Percentiles rank a stretch among this genome's conserved stretches.
phyloP scores from a whole-genome alignment of 2,888 invertebrate species.

The Apoda limacodes region DNA sequence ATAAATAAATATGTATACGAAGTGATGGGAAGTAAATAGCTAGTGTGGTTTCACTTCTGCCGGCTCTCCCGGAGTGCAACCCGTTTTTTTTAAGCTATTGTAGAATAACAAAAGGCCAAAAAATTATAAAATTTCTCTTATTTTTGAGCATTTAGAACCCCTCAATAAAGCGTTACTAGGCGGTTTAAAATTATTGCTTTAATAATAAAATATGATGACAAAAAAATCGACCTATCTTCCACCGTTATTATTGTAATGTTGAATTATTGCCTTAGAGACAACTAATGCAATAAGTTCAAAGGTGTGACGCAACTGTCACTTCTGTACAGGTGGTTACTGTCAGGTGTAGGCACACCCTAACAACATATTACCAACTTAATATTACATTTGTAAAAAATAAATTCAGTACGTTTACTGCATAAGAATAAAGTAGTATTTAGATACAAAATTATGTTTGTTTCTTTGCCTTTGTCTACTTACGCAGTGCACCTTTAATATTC shows the following conservation, averaged over 20 bases:
- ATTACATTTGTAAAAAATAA: too few species aligned
- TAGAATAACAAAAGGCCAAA: too few species aligned
- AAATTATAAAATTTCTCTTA: too few species aligned
- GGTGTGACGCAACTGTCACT: slow-evolving; percentile 52
- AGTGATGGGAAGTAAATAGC: too few species aligned
- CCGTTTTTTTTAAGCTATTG: too few species aligned
- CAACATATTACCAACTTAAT: slow-evolving; percentile 17
- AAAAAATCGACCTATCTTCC: slow-evolving; percentile 2
- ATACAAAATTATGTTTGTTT: slow-evolving; percentile 19
- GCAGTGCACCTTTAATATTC: slow-evolving; percentile 39
- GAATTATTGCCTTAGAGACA: slow-evolving; percentile 18
- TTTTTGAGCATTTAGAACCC: too few species aligned
- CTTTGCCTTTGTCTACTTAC: slow-evolving; percentile 28
- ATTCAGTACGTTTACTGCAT: too few species aligned
- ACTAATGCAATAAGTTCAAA: slow-evolving; percentile 32
- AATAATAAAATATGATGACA: not conserved
- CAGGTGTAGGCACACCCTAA: slow-evolving; percentile 46
- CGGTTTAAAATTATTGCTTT: not conserved
- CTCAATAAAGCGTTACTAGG: too few species aligned
- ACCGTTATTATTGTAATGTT: slow-evolving; percentile 14
- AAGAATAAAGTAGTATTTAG: too few species aligned
- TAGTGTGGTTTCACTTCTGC: too few species aligned
- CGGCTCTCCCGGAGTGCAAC: too few species aligned
- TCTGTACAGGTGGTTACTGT: slow-evolving; percentile 46
- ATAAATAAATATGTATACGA: too few species aligned